These are phyloP conservation scores for Pelosia muscerda DNA, from an alignment of 2,888 invertebrate species.

Conservation along the genomic window DNA sequence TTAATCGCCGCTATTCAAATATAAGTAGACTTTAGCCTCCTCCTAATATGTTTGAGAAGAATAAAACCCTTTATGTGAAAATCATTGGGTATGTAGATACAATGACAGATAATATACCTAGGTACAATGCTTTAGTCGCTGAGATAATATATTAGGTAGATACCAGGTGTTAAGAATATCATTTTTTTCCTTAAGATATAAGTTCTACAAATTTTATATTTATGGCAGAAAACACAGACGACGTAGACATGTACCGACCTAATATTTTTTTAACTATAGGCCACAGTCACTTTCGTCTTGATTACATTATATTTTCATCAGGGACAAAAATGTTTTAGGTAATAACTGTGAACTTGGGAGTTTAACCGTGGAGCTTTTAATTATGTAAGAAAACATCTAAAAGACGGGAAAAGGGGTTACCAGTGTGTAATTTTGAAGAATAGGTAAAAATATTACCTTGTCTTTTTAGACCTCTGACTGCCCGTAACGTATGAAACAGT, in stretches of 20 bases:
- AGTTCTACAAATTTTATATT: slow-evolving; percentile 23
- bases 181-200: background rate
- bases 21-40: slow-evolving; percentile 64
- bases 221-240: slow-evolving; percentile 18
- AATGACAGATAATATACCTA: too few relatives aligned
- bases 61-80: slow-evolving; percentile 46
- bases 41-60: slow-evolving; percentile 58
- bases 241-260: background rate
- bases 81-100: background rate
- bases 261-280: slow-evolving; percentile 28
- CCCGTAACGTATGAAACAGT: too few relatives aligned
- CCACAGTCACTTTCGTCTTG: slow-evolving; percentile 21
- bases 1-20: slow-evolving; percentile 69
- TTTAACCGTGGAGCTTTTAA: background rate
- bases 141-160: too few relatives aligned
- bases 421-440: too few relatives aligned
- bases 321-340: slow-evolving; percentile 11
- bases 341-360: background rate
- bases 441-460: too few relatives aligned
- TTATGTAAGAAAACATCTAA: background rate
- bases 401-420: background rate
- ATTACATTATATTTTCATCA: slow-evolving; percentile 50
- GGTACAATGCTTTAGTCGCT: too few relatives aligned
- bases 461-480: too few relatives aligned
- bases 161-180: background rate